Percentiles rank a stretch among this genome's conserved stretches.
Conservation (phyloP, 30 jellyfish, hydroid and myxozoan genomes). For the Sanderia malayensis region DNA sequence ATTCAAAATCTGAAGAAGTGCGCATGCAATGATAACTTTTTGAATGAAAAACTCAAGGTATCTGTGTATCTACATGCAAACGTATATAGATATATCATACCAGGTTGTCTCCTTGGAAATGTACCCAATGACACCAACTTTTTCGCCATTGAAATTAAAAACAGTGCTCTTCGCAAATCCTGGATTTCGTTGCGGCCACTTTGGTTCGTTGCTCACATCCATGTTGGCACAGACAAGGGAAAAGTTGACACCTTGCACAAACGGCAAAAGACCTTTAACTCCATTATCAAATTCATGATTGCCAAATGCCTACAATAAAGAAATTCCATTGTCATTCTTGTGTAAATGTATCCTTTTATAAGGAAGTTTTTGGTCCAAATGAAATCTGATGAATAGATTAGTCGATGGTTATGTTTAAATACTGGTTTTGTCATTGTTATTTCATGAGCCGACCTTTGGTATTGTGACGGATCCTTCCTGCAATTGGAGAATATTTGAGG, state of each 20-base stretch:
- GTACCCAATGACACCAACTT: slow-evolving; percentile 92
- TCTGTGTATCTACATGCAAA: not conserved
- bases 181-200: slow-evolving; percentile 74
- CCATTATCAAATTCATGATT: slow-evolving; percentile 95
- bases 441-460: too few species aligned
- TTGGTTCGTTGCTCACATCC: slow-evolving; percentile 76
- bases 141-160: slow-evolving; percentile 53
- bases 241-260: slow-evolving; percentile 60
- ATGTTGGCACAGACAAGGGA: slow-evolving; percentile 81
- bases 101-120: slow-evolving; percentile 76
- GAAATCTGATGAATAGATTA: too few species aligned
- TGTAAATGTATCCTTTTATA: too few species aligned
- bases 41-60: too few species aligned
- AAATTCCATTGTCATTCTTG: too few species aligned
- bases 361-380: too few species aligned
- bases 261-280: slow-evolving; percentile 70
- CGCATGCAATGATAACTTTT: too few species aligned
- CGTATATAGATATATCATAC: slow-evolving; percentile 24
- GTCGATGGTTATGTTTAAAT: too few species aligned
- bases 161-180: slow-evolving; percentile 48
- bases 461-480: too few species aligned
- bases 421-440: too few species aligned
- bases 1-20: too few species aligned
- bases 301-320: slow-evolving; percentile 85
- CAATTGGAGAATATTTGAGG: too few species aligned